phyloP scores from a whole-genome alignment of 2,888 invertebrate species.

The Andrena trimmerana region DNA sequence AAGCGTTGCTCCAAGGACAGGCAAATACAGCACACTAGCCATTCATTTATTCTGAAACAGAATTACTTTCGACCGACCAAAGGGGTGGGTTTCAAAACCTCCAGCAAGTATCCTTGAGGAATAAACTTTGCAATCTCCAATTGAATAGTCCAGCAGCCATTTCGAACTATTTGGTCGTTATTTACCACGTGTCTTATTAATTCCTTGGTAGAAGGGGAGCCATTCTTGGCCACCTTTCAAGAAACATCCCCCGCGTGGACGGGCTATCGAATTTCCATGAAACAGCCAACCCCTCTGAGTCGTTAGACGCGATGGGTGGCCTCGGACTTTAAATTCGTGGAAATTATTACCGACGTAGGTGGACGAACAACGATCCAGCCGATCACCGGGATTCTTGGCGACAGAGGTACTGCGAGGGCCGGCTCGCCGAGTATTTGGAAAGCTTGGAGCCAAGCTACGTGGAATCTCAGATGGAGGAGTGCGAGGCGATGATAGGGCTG shows the following conservation, averaged over 20 bases:
- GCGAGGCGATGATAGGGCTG: conserved; percentile 71
- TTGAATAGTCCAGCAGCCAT: background rate
- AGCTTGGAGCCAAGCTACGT: conserved; percentile 74
- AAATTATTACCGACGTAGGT: conserved; percentile 65
- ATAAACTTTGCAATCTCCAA: background rate
- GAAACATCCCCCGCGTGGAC: background rate
- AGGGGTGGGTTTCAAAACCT: background rate
- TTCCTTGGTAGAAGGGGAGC: background rate
- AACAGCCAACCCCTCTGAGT: background rate
- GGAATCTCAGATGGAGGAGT: conserved; percentile 70
- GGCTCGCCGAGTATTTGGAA: conserved; percentile 81
- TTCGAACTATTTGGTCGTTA: background rate
- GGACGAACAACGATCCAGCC: conserved; percentile 75
- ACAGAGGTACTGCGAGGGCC: conserved; percentile 82
- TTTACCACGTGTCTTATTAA: conserved; percentile 12
- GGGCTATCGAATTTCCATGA: conserved; percentile 15
- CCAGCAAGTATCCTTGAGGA: background rate
- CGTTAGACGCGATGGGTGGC: background rate
- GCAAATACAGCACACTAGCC: conserved; percentile 52
- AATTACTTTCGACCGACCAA: background rate
- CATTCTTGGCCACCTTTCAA: conserved; percentile 19
- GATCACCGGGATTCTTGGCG: conserved; percentile 81
- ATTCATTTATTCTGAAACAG: too few species aligned
- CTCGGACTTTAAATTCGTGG: background rate
- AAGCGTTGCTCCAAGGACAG: conserved; percentile 85